Base-by-base conservation (phyloP, 2,888 invertebrate genomes). In the Trissolcus brochymenae region DNA sequence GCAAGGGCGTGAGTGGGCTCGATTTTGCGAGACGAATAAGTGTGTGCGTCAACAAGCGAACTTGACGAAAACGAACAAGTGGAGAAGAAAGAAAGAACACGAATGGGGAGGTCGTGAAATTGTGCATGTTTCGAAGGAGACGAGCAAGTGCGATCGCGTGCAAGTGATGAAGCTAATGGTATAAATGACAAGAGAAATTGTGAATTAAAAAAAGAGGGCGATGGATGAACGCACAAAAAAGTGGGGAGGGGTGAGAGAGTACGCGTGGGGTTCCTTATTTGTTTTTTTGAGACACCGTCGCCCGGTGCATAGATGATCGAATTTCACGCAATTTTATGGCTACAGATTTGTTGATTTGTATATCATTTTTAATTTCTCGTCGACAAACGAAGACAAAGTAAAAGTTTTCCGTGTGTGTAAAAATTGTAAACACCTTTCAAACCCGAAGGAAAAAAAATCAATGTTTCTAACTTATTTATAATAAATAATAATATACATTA, bases 281-380 rank as follows among this genome's bases (percentile, higher is more conserved):
- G 35, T 35, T 35, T 46, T 7, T 46, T 16, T 16, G 46, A 14
- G 16, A 16, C 13, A 4, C 68, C 74, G 66, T 79, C 76, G 79
- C 77, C 77, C 75, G 75, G 73, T 65, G 74, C 66, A 75, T 73
- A 75, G 55, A 80, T 55, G 79, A 83, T 73, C 79, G 82, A 82
- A 81, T 82, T 83, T 78, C 76, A 80, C 79, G 84, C 79, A 83
- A 83, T 85, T 35, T 84, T 84, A 89, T 89, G 89, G 89, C 89
- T 89, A 90, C 88, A 90, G 35, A 89, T 90, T 90, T 89, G 91
- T 91, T 25, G 25, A 25, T 25, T 91, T 91, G 90, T 91, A 91
- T 90, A 90, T 90, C 90, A 90, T 90, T 51, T 90, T 90, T 35
- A 11, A 11, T 35, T 35, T 35, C 35, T 91, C 90, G 90, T 90